phyloP scores from a whole-genome alignment of 1,140 invertebrate genomes.

The Leptonema lineaticorne region DNA sequence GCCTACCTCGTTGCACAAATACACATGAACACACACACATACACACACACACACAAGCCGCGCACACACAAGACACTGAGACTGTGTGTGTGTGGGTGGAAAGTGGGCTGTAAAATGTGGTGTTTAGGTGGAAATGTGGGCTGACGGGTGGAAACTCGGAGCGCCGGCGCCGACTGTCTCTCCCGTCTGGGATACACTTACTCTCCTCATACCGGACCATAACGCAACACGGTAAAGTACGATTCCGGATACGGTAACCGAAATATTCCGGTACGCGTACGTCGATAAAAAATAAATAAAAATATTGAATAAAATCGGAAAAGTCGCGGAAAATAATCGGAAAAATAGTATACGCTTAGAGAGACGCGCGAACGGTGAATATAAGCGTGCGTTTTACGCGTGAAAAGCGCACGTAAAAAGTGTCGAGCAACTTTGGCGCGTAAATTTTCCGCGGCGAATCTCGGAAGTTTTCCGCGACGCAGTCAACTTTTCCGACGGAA shows the following conservation, averaged over 20 bases:
- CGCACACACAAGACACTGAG: neutral
- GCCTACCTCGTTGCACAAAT: too few species aligned
- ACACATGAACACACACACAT: too few species aligned
- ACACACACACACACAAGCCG: neutral
- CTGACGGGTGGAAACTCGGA: neutral
- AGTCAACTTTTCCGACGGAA: too few species aligned
- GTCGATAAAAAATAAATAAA: neutral
- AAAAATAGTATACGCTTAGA: too few species aligned
- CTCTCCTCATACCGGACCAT: neutral
- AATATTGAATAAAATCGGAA: too few species aligned
- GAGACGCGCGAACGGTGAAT: too few species aligned
- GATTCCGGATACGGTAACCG: neutral
- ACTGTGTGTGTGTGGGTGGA: neutral
- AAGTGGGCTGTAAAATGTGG: neutral
- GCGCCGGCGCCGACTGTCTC: conserved; percentile 1
- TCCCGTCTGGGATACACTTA: neutral
- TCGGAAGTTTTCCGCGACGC: too few species aligned
- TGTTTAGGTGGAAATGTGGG: neutral
- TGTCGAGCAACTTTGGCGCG: too few species aligned
- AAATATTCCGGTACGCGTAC: neutral
- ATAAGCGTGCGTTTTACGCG: too few species aligned
- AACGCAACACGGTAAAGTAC: neutral
- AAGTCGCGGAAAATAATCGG: too few species aligned
- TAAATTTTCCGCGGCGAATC: too few species aligned
- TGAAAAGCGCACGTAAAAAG: too few species aligned